phyloP scores from a whole-genome alignment of 2,797 vertebrate species.

The Eremophila alpestris region DNA sequence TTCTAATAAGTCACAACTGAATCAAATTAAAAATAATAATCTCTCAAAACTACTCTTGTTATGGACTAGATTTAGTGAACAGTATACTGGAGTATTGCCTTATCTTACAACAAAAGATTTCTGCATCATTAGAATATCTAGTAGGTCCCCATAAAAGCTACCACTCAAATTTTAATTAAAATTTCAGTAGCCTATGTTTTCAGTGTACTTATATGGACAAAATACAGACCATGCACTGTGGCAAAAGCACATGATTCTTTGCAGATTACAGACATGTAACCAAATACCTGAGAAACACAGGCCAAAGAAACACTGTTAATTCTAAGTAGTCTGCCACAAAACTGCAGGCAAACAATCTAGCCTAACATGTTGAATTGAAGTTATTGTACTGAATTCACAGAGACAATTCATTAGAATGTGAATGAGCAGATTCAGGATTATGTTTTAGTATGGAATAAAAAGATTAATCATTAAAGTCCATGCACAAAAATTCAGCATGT shows the following conservation, averaged over 20 bases:
- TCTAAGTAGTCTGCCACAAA: background rate
- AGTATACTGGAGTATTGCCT: background rate
- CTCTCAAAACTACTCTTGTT: background rate
- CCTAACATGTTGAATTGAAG: background rate
- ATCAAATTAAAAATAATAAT: background rate
- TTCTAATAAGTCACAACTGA: conserved; percentile 6
- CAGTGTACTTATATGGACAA: background rate
- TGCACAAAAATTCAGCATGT: background rate
- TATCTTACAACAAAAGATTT: background rate
- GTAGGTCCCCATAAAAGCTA: background rate
- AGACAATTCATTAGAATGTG: background rate
- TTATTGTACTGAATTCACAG: background rate
- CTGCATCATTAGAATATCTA: background rate
- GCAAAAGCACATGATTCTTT: background rate
- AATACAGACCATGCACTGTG: background rate
- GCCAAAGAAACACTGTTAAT: background rate
- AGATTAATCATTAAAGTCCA: background rate
- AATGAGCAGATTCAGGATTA: background rate
- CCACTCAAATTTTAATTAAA: background rate
- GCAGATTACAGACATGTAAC: background rate
- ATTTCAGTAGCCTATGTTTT: background rate
- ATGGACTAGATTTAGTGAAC: background rate
- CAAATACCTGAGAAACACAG: background rate
- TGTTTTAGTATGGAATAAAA: background rate
- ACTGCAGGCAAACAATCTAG: background rate